Evolutionary conservation across 1,140 invertebrate species (phyloP).

Genomic region (Leptinotarsa texana): DNA sequence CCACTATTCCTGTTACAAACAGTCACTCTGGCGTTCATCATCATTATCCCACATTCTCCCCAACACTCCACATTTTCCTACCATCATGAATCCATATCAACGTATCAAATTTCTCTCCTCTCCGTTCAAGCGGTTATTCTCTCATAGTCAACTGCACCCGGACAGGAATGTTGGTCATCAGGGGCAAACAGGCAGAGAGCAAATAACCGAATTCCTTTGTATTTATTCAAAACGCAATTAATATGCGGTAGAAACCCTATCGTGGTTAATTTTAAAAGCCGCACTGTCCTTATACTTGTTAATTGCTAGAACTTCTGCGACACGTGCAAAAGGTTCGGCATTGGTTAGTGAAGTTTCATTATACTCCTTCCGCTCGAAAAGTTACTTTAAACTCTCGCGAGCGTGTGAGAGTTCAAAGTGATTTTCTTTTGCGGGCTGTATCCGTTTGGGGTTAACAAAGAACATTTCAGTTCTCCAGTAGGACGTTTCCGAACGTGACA

Average conservation of each 20-base stretch:
- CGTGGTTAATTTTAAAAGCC: constrained; percentile 20
- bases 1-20: not conserved
- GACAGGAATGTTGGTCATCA: not conserved
- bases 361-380: not conserved
- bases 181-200: not conserved
- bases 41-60: not conserved
- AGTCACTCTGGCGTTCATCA: not conserved
- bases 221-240: constrained; percentile 20
- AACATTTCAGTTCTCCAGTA: too few relatives aligned
- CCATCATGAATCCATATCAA: not conserved
- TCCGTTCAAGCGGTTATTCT: not conserved
- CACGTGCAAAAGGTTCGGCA: constrained; percentile 2
- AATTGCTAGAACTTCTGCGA: not conserved
- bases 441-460: too few relatives aligned
- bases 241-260: not conserved
- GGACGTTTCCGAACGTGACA: too few relatives aligned
- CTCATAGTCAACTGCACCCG: not conserved
- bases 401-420: too few relatives aligned
- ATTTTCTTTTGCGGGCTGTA: too few relatives aligned
- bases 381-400: not conserved
- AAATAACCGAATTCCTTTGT: constrained; percentile 20
- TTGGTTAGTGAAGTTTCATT: not conserved
- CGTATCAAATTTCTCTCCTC: not conserved
- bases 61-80: not conserved
- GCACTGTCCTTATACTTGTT: constrained; percentile 14